Percentiles rank a stretch among this genome's conserved stretches.
These are phyloP conservation scores for Heterodera filipjevi DNA, from an alignment of 2,888 invertebrate species.

Conservation along the genomic window DNA sequence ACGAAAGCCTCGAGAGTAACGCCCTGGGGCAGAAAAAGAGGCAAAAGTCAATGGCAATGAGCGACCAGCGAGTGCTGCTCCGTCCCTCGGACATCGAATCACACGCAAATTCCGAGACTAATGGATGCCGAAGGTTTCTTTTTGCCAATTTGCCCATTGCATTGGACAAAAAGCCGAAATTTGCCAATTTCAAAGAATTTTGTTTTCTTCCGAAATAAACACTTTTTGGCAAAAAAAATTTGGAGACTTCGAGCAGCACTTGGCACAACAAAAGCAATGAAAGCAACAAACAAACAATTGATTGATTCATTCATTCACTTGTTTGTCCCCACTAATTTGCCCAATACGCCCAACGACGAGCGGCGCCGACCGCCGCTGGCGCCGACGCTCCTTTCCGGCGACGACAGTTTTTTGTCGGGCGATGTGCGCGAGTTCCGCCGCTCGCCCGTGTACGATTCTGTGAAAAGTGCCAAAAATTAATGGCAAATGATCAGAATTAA, in stretches of 20 bases:
- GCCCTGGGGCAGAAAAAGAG: not conserved
- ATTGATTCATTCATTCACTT: constrained; percentile 3
- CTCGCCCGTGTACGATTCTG: constrained; percentile 3
- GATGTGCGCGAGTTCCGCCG: constrained; percentile 22
- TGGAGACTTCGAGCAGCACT: not conserved
- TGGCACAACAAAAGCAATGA: not conserved
- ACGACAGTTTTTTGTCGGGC: constrained; percentile 19
- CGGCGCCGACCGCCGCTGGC: constrained; percentile 13
- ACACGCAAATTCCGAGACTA: too few species aligned
- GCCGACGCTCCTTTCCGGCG: constrained; percentile 6
- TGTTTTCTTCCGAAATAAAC: too few species aligned
- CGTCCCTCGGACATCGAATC: too few species aligned
- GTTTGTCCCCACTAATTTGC: constrained; percentile 13
- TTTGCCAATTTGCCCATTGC: too few species aligned
- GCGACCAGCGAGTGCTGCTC: not conserved
- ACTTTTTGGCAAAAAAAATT: too few species aligned
- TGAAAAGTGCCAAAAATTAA: not conserved
- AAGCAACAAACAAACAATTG: not conserved
- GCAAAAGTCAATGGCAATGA: too few species aligned
- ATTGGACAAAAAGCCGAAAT: too few species aligned
- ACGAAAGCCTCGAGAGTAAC: not conserved
- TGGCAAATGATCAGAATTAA: not conserved
- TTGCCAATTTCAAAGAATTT: too few species aligned
- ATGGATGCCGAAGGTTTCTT: too few species aligned
- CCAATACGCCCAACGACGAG: constrained; percentile 14